A percentile compares a stretch with the other conserved stretches of the same genome.
Conservation (phyloP, 2,888 invertebrate species). For the Rhingia campestris region DNA sequence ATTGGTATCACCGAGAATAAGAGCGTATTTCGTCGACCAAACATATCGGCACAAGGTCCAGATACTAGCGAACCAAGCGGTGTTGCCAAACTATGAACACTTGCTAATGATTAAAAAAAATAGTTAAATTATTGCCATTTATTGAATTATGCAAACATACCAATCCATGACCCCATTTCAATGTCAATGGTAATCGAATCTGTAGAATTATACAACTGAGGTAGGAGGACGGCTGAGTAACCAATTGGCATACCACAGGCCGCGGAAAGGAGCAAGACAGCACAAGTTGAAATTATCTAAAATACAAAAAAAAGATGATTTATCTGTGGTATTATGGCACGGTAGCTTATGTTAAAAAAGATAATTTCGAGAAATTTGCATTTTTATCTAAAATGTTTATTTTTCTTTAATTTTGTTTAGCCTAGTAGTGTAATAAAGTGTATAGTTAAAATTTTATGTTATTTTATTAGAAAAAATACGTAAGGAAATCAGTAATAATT, state of each 20-base stretch:
- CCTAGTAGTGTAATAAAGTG: no score
- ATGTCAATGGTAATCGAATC: constrained; percentile 85
- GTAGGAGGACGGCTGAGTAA: constrained; percentile 88
- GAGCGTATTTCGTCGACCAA: constrained; percentile 87
- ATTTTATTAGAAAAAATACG: no score
- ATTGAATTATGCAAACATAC: constrained; percentile 76
- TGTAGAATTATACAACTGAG: constrained; percentile 86
- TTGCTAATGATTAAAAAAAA: constrained; percentile 84
- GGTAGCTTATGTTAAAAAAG: no score
- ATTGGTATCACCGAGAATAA: constrained; percentile 87
- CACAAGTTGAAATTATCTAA: constrained; percentile 89
- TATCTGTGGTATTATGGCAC: no score
- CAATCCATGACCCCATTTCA: constrained; percentile 90
- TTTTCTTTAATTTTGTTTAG: no score
- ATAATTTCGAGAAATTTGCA: no score
- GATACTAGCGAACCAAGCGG: constrained; percentile 89
- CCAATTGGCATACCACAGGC: constrained; percentile 92
- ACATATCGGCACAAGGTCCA: constrained; percentile 88
- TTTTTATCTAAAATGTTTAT: no score
- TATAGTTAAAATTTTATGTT: no score
- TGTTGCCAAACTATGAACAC: constrained; percentile 90
- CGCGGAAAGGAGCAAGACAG: constrained; percentile 88
- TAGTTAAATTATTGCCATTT: constrained; percentile 7
- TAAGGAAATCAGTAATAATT: no score
- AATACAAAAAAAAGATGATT: constrained; percentile 40